Evolutionary conservation across 2,113 vertebrate genomes (phyloP).

Genomic region (Bufo gargarizans): DNA sequence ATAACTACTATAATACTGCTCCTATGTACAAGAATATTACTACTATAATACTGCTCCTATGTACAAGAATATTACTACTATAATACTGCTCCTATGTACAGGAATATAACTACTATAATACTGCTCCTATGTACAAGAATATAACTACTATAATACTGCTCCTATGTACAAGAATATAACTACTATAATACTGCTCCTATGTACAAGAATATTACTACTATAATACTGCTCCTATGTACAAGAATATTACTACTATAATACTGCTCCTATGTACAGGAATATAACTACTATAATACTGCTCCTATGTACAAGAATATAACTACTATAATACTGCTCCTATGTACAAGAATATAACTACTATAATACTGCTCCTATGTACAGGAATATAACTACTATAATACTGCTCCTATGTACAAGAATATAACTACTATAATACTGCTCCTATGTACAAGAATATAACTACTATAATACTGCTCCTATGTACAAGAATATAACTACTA

Average conservation of each 20-base stretch:
- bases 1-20: background rate
- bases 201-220: background rate
- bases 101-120: background rate
- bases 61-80: background rate
- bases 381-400: background rate
- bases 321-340: slow-evolving; percentile 5
- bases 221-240: background rate
- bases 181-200: background rate
- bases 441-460: slow-evolving; percentile 13
- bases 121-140: background rate
- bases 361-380: background rate
- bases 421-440: background rate
- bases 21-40: background rate
- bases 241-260: slow-evolving; percentile 3
- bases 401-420: background rate
- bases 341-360: slow-evolving; percentile 12
- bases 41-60: slow-evolving; percentile 1
- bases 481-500: slow-evolving; percentile 8
- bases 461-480: background rate
- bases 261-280: too few relatives aligned
- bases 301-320: background rate
- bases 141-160: slow-evolving; percentile 2
- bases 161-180: slow-evolving; percentile 1
- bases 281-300: slow-evolving; percentile 1
- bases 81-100: background rate